Conservation (phyloP, 2,888 invertebrate genomes). For the Tenodera sinensis region DNA sequence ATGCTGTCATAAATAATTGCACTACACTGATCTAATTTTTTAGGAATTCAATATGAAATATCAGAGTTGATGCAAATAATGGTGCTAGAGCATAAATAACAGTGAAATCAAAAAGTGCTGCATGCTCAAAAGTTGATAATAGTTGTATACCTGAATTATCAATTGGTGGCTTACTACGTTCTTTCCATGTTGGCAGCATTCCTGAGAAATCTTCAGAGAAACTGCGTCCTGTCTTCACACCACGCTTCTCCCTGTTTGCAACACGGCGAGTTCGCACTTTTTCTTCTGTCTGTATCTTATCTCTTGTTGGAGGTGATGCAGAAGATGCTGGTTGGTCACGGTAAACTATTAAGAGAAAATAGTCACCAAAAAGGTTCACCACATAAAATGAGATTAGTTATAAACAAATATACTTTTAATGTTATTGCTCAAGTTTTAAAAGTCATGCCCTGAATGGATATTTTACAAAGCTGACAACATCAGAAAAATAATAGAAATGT, state of each 20-base stretch:
- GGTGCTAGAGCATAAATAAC: too few species aligned
- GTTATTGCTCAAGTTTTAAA: too few species aligned
- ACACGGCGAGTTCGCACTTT: conserved; percentile 49
- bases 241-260: conserved; percentile 39
- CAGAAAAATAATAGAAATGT: too few species aligned
- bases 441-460: too few species aligned
- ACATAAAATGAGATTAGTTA: neutral
- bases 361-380: neutral
- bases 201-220: conserved; percentile 39
- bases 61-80: too few species aligned
- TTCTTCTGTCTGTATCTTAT: conserved; percentile 68
- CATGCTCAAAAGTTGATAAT: conserved; percentile 37
- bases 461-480: too few species aligned
- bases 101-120: neutral
- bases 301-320: conserved; percentile 74
- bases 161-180: conserved; percentile 37
- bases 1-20: too few species aligned
- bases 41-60: too few species aligned
- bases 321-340: conserved; percentile 69
- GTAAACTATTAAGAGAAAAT: conserved; percentile 44
- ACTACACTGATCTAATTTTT: too few species aligned
- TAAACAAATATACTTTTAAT: too few species aligned
- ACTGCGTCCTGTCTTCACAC: conserved; percentile 38
- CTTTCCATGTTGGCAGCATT: conserved; percentile 36
- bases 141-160: conserved; percentile 9